A percentile compares a stretch with the other conserved stretches of the same genome.
phyloP scores from a whole-genome alignment of 37 sponge, comb jelly and placozoan genomes.

The Haliclona indistincta region DNA sequence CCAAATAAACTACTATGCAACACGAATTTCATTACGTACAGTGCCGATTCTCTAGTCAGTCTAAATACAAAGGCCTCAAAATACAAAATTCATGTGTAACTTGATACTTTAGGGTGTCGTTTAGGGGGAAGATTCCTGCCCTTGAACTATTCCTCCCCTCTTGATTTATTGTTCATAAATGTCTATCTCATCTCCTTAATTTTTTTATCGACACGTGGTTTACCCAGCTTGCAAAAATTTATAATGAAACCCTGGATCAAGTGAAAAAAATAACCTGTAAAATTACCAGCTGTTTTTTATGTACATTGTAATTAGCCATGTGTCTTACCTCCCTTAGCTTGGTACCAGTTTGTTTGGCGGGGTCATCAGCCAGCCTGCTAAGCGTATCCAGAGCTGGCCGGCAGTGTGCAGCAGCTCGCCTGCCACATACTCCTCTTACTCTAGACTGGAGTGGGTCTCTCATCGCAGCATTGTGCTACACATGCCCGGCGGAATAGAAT shows the following conservation, averaged over 20 bases:
- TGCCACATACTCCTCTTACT: not conserved
- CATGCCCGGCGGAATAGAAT: slow-evolving; percentile 64
- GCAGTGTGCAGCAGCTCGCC: slow-evolving; percentile 33
- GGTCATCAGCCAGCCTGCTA: slow-evolving; percentile 42
- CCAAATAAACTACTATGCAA: not conserved
- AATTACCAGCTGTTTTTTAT: not conserved
- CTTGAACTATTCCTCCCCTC: too few relatives aligned
- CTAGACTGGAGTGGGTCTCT: slow-evolving; percentile 67
- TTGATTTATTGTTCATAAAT: too few relatives aligned
- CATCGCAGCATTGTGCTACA: slow-evolving; percentile 46
- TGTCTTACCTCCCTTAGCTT: slow-evolving; percentile 27
- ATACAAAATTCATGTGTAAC: not conserved
- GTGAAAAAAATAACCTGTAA: too few relatives aligned
- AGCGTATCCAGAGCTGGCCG: slow-evolving; percentile 68
- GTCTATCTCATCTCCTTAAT: too few relatives aligned
- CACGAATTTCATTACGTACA: not conserved
- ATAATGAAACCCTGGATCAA: too few relatives aligned
- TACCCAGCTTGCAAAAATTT: too few relatives aligned
- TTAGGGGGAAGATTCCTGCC: too few relatives aligned
- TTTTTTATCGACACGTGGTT: too few relatives aligned
- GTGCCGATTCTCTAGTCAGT: not conserved
- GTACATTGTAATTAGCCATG: not conserved
- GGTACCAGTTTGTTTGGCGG: slow-evolving; percentile 48
- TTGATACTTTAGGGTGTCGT: too few relatives aligned
- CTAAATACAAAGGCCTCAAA: not conserved